Evolutionary conservation across 2,797 vertebrate species (phyloP).

Genomic region (Cuniculus paca): DNA sequence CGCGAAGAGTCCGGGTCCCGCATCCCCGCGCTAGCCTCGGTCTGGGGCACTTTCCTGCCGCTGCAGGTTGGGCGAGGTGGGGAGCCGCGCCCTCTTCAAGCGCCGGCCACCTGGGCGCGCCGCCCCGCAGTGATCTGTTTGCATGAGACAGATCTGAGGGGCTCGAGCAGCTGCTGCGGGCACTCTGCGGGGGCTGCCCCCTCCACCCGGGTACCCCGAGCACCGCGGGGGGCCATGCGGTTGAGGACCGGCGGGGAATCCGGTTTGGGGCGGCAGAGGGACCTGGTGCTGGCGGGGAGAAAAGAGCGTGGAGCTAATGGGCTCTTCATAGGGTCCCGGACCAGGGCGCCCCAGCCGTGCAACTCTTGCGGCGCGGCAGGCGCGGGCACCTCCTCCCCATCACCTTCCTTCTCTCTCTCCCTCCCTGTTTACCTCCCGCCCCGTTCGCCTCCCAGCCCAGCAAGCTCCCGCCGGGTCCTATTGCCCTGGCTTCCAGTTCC

Average conservation of each 20-base stretch:
- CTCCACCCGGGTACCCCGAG: not conserved
- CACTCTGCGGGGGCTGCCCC: not conserved
- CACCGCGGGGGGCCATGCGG: conserved; percentile 50
- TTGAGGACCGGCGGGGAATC: not conserved
- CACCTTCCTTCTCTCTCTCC: conserved; percentile 60
- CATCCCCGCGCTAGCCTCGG: conserved; percentile 39
- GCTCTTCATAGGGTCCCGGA: conserved; percentile 73
- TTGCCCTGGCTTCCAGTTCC: conserved; percentile 36
- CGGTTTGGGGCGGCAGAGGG: conserved; percentile 56
- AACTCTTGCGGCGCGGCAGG: conserved; percentile 70
- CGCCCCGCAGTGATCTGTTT: conserved; percentile 52
- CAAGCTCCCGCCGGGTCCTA: conserved; percentile 83
- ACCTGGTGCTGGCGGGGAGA: not conserved
- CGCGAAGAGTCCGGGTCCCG: not conserved
- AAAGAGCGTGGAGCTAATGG: not conserved
- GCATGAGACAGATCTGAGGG: not conserved
- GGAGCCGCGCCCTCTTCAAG: conserved; percentile 36
- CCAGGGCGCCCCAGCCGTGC: conserved; percentile 38
- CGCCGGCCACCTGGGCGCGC: conserved; percentile 22
- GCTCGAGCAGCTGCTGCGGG: conserved; percentile 48
- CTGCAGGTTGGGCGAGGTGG: conserved; percentile 60
- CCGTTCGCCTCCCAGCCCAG: not conserved
- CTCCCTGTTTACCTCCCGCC: conserved; percentile 41
- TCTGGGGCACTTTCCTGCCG: conserved; percentile 55
- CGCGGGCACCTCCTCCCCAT: conserved; percentile 29